Conservation (phyloP, 2,888 invertebrate genomes). For the Epistrophe eligans region DNA sequence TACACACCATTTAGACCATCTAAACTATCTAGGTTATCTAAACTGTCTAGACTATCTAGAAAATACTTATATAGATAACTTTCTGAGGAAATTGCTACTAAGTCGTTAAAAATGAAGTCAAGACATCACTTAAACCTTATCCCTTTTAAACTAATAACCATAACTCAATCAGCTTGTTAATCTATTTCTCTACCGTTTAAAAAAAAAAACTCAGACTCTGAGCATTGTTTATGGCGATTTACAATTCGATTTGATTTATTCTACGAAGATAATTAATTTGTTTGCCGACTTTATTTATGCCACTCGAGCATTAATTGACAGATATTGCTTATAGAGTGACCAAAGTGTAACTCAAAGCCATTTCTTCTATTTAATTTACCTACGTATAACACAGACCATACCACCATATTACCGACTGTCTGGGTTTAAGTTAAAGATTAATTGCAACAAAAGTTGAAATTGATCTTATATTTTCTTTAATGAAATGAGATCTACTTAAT, state of each 20-base stretch:
- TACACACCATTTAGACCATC: no score
- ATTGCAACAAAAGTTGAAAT: neutral
- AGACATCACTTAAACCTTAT: conserved; percentile 32
- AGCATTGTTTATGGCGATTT: conserved; percentile 76
- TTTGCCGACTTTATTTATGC: conserved; percentile 75
- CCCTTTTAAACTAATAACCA: conserved; percentile 54
- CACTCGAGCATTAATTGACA: conserved; percentile 74
- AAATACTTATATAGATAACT: no score
- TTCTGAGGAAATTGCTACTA: neutral
- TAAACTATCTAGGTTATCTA: no score
- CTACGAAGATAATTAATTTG: conserved; percentile 76
- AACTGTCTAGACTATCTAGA: no score
- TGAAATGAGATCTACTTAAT: neutral
- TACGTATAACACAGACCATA: neutral
- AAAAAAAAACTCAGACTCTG: conserved; percentile 43
- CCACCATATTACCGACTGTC: neutral
- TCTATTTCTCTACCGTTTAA: conserved; percentile 57
- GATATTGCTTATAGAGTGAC: conserved; percentile 58
- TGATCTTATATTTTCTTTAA: neutral
- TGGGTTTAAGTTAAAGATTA: neutral
- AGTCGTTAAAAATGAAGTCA: conserved; percentile 15
- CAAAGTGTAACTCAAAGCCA: conserved; percentile 22
- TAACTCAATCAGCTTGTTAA: conserved; percentile 64
- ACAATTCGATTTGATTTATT: conserved; percentile 77
- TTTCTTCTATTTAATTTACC: conserved; percentile 18